Conservation (phyloP, 2,797 vertebrate species). For the Mormyrus hasselquistii region DNA sequence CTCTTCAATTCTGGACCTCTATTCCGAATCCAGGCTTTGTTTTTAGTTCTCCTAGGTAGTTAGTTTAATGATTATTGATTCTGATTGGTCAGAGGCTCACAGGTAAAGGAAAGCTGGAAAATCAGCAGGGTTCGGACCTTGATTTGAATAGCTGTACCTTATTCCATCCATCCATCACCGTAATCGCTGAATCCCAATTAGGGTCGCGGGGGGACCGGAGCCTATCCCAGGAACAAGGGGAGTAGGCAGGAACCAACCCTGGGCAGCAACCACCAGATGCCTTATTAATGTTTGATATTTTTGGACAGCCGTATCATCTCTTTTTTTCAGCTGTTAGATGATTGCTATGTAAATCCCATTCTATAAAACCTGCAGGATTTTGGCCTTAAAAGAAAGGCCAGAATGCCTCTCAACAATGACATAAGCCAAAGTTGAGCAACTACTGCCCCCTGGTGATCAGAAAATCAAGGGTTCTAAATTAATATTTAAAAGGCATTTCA, state of each 20-base stretch:
- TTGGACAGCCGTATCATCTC: background rate
- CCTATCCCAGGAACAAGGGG: background rate
- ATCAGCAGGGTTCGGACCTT: no score
- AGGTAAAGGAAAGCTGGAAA: no score
- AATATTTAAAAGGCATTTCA: background rate
- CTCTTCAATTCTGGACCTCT: no score
- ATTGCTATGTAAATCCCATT: background rate
- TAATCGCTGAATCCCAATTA: background rate
- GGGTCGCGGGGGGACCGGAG: no score
- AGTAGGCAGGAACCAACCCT: background rate
- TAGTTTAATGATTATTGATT: no score
- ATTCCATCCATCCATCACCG: background rate
- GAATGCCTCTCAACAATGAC: background rate
- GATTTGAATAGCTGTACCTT: background rate
- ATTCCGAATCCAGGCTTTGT: no score
- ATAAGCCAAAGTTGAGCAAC: background rate
- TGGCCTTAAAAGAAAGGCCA: background rate
- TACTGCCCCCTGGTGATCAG: constrained; percentile 3
- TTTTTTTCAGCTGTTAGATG: background rate
- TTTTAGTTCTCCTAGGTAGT: no score
- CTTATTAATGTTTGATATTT: background rate
- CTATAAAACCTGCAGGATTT: background rate
- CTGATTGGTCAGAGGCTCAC: no score
- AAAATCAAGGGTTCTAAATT: background rate
- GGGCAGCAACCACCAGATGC: background rate